Percentiles rank a stretch among this genome's conserved stretches.
phyloP scores from a whole-genome alignment of 2,797 vertebrate genomes.

The Sebastes nivosus region DNA sequence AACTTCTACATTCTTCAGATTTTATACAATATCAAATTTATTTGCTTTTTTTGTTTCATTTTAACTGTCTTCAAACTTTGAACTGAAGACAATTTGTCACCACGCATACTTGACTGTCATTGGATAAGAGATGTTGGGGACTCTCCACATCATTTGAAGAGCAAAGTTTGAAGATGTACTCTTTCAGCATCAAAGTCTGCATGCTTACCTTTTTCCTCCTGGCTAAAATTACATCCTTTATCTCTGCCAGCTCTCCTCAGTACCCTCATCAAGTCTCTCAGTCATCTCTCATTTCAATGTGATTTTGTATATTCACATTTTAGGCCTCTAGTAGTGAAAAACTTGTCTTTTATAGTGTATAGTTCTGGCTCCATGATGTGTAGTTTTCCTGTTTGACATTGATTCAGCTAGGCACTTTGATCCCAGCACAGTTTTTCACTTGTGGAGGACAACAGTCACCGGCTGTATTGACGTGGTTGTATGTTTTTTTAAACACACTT shows the following conservation, averaged over 20 bases:
- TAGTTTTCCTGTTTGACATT: constrained; percentile 45
- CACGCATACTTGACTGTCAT: constrained; percentile 7
- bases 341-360: constrained; percentile 1
- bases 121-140: neutral
- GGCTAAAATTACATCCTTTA: neutral
- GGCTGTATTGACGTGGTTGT: constrained; percentile 41
- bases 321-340: constrained; percentile 8
- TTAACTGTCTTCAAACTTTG: neutral
- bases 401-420: constrained; percentile 53
- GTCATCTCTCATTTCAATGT: constrained; percentile 18
- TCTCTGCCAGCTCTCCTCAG: neutral
- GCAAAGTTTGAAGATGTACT: neutral
- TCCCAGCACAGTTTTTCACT: constrained; percentile 45
- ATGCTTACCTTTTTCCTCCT: neutral
- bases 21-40: constrained; percentile 70
- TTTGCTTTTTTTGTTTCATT: constrained; percentile 1
- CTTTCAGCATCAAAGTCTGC: neutral
- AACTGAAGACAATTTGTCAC: neutral
- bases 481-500: constrained; percentile 40
- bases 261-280: neutral
- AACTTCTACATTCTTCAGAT: constrained; percentile 69
- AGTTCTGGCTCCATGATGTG: constrained; percentile 29
- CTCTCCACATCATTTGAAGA: constrained; percentile 1
- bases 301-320: constrained; percentile 18
- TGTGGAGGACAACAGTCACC: constrained; percentile 47